A percentile compares a stretch with the other conserved stretches of the same genome.
Evolutionary conservation across 1,140 invertebrate genomes (phyloP).

Genomic region (Acromyrmex charruanus): DNA sequence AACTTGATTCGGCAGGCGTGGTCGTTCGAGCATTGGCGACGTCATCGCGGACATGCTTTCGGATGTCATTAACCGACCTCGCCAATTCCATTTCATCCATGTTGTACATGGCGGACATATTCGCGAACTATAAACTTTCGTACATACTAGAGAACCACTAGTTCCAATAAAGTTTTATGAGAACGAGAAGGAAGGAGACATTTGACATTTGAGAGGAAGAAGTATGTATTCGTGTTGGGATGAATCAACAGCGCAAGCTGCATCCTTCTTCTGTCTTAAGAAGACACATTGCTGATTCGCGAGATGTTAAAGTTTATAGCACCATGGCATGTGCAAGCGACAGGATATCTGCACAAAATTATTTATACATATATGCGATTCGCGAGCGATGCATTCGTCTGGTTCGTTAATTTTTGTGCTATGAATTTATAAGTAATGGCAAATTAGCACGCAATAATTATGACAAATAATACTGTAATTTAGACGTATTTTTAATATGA

Average conservation of each 20-base stretch:
- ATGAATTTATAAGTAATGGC: not conserved
- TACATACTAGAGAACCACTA: not conserved
- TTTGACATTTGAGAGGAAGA: not conserved
- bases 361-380: not conserved
- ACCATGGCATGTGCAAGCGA: not conserved
- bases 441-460: not conserved
- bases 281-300: not conserved
- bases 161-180: constrained; percentile 67
- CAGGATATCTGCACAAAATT: not conserved
- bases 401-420: not conserved
- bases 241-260: constrained; percentile 4
- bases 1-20: constrained; percentile 71
- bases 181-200: not conserved
- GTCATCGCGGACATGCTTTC: constrained; percentile 39
- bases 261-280: not conserved
- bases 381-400: not conserved
- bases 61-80: constrained; percentile 73
- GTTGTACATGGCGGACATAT: constrained; percentile 27
- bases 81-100: constrained; percentile 61
- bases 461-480: not conserved
- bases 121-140: constrained; percentile 47
- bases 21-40: constrained; percentile 10
- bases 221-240: not conserved
- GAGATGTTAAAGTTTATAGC: constrained; percentile 31
- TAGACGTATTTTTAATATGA: not conserved